A percentile compares a stretch with the other conserved stretches of the same genome.
phyloP scores from a whole-genome alignment of 2,113 vertebrate species.

The Campylomormyrus tamandua region DNA sequence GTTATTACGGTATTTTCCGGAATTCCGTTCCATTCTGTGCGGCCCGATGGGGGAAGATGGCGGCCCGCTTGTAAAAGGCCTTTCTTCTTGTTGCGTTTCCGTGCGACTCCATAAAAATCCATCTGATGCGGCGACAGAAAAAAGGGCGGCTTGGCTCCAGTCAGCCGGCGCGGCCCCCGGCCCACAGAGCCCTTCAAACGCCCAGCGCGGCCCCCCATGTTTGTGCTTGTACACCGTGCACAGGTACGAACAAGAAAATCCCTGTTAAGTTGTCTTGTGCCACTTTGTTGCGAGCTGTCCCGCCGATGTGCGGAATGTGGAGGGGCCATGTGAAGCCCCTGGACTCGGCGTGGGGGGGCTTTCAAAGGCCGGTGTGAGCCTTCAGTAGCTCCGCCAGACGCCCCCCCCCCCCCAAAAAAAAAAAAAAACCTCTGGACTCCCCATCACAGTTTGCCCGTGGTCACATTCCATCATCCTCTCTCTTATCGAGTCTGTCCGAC shows the following conservation, averaged over 20 bases:
- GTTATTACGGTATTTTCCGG: neutral
- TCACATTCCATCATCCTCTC: constrained; percentile 26
- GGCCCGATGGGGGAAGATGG: neutral
- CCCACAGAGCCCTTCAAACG: neutral
- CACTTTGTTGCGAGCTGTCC: constrained; percentile 38
- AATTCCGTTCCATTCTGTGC: neutral
- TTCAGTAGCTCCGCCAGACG: constrained; percentile 34
- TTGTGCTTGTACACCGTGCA: constrained; percentile 49
- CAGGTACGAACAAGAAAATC: constrained; percentile 78
- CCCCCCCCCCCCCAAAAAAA: constrained; percentile 32
- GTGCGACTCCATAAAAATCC: neutral
- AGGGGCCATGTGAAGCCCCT: constrained; percentile 40
- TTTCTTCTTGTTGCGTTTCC: neutral
- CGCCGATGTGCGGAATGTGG: constrained; percentile 45
- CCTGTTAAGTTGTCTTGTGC: constrained; percentile 72
- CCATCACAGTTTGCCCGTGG: constrained; percentile 15
- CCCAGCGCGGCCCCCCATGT: constrained; percentile 24
- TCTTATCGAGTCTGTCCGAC: constrained; percentile 48
- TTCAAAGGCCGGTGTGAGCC: constrained; percentile 43
- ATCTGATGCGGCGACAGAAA: neutral
- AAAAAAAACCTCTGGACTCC: constrained; percentile 46
- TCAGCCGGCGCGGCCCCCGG: neutral
- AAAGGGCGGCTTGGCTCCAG: neutral
- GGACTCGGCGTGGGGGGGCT: constrained; percentile 39
- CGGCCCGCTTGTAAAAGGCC: neutral